These are phyloP conservation scores for Sphaerophoria taeniata DNA, from an alignment of 2,888 invertebrate genomes.

Conservation along the genomic window DNA sequence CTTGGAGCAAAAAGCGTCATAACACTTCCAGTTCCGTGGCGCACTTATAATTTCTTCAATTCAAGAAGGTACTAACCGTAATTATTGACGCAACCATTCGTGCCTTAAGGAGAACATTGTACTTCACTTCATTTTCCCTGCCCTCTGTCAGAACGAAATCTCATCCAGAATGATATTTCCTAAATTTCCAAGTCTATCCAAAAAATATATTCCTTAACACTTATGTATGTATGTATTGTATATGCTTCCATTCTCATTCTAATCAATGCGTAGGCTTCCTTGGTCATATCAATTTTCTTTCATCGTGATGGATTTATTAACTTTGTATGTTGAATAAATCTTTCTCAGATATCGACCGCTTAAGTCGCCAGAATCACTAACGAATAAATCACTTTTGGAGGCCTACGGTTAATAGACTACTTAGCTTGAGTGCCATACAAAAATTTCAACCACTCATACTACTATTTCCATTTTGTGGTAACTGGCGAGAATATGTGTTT, in stretches of 20 bases:
- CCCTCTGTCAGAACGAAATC: no score
- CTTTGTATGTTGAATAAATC: slow-evolving; percentile 18
- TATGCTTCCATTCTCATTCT: not conserved
- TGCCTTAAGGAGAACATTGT: no score
- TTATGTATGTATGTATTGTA: no score
- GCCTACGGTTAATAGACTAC: slow-evolving; percentile 30
- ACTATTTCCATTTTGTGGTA: not conserved
- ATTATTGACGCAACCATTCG: no score
- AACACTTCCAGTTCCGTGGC: no score
- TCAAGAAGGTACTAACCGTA: no score
- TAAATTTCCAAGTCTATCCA: no score
- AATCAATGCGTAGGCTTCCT: not conserved
- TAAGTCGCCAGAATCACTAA: slow-evolving; percentile 26
- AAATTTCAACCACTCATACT: slow-evolving; percentile 12
- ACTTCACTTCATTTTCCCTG: no score
- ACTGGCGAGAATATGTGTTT: not conserved
- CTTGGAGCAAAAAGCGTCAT: no score
- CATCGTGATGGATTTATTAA: slow-evolving; percentile 23
- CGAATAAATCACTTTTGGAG: slow-evolving; percentile 24
- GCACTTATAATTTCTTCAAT: no score
- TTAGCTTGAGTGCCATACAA: slow-evolving; percentile 29
- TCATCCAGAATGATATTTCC: no score
- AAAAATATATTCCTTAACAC: no score
- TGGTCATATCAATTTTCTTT: slow-evolving; percentile 8
- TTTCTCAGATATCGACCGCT: slow-evolving; percentile 21